phyloP scores from a whole-genome alignment of 2,113 vertebrate genomes.

The Psittacara wagleri region DNA sequence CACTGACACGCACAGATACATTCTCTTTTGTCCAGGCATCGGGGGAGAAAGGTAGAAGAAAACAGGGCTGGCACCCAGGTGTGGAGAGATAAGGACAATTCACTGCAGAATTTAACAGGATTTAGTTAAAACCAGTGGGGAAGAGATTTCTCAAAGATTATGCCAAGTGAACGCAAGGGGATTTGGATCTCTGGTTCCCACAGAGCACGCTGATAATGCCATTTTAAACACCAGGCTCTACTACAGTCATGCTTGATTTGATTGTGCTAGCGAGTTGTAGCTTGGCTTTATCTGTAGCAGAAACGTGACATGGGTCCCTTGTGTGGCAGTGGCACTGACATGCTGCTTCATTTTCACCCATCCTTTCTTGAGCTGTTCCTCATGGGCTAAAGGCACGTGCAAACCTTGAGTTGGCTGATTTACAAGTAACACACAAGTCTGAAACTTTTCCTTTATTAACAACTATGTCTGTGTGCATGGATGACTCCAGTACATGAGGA shows the following conservation, averaged over 20 bases:
- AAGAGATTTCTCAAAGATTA: conserved; percentile 54
- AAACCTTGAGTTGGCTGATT: not conserved
- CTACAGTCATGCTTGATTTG: not conserved
- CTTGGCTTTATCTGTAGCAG: not conserved
- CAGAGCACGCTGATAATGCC: not conserved
- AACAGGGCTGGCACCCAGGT: not conserved
- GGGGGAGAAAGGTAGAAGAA: not conserved
- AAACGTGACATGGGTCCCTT: accelerated
- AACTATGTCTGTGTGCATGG: accelerated
- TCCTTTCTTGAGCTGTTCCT: accelerated
- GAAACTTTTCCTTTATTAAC: not conserved
- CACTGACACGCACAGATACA: not conserved
- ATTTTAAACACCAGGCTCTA: not conserved
- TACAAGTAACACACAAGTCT: accelerated
- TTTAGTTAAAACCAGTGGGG: conserved; percentile 37
- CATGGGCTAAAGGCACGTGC: accelerated
- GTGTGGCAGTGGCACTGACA: not conserved
- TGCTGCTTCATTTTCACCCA: accelerated
- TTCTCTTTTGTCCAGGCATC: conserved; percentile 41
- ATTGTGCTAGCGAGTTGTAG: not conserved
- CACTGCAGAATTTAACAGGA: conserved; percentile 38
- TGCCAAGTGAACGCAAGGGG: conserved; percentile 6
- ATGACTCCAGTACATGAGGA: not conserved
- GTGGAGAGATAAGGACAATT: conserved; percentile 42
- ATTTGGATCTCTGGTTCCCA: conserved; percentile 29